These are phyloP conservation scores for Fulica atra DNA, from an alignment of 2,113 vertebrate genomes.

Conservation along the genomic window DNA sequence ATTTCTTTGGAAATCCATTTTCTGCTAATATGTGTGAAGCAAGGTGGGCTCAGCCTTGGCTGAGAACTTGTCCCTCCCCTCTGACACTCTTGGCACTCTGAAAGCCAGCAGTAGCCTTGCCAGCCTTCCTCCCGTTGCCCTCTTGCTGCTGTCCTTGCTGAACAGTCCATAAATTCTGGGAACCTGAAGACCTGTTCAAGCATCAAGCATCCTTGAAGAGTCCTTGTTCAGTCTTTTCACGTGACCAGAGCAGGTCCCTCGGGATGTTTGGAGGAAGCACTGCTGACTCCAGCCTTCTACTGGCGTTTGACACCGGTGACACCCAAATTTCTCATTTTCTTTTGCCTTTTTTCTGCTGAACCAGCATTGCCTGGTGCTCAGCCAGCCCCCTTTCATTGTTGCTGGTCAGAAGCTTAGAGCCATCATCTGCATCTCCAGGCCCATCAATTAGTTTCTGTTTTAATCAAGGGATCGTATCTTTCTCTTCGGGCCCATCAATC, in stretches of 20 bases:
- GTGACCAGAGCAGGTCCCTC: background rate
- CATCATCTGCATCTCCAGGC: background rate
- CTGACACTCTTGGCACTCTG: background rate
- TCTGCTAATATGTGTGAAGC: fast-evolving
- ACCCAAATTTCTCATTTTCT: background rate
- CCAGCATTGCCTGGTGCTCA: background rate
- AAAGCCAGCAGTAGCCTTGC: fast-evolving
- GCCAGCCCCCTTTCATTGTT: background rate
- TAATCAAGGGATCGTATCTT: background rate
- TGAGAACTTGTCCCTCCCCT: background rate
- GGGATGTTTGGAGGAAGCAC: background rate
- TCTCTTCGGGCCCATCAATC: background rate
- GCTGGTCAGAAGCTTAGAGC: background rate
- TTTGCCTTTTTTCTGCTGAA: background rate
- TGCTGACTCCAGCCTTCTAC: background rate
- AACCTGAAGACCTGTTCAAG: background rate
- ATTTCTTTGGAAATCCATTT: background rate
- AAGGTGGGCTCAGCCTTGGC: background rate
- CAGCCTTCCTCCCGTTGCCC: background rate
- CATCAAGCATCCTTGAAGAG: background rate
- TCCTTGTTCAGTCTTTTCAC: background rate
- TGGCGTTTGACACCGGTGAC: background rate
- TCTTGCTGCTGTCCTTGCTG: background rate
- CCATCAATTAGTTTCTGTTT: slow-evolving; percentile 39
- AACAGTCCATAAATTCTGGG: background rate